Percentiles rank a stretch among this genome's conserved stretches.
Evolutionary conservation across 2,797 vertebrate species (phyloP).

Genomic region (Rhinatrema bivittatum): DNA sequence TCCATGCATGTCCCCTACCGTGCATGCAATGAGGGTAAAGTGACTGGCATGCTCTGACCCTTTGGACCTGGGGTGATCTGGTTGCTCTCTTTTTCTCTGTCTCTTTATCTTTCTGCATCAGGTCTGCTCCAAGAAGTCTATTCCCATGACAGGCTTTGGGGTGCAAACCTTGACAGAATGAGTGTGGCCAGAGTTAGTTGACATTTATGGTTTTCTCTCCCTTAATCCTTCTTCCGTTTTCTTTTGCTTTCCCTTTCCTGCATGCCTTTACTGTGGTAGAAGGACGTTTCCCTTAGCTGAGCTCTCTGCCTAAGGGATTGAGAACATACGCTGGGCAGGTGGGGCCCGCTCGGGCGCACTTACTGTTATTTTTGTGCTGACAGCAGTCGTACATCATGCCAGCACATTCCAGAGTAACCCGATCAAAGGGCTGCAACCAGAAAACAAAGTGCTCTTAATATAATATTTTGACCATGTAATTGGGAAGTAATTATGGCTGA

Average conservation of each 20-base stretch:
- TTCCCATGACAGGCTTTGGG: too few relatives aligned
- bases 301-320: constrained; percentile 57
- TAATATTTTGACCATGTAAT: constrained; percentile 65
- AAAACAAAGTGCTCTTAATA: constrained; percentile 56
- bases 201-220: too few relatives aligned
- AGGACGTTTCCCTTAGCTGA: constrained; percentile 51
- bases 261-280: constrained; percentile 33
- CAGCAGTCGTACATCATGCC: constrained; percentile 86
- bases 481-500: constrained; percentile 70
- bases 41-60: too few relatives aligned
- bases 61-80: too few relatives aligned
- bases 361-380: constrained; percentile 85
- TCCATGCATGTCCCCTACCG: too few relatives aligned
- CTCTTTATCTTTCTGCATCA: too few relatives aligned
- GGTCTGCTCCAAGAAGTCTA: too few relatives aligned
- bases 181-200: too few relatives aligned
- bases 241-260: neutral
- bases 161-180: too few relatives aligned
- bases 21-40: too few relatives aligned
- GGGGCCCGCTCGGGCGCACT: constrained; percentile 64
- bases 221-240: too few relatives aligned
- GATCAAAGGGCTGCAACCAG: constrained; percentile 61
- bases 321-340: constrained; percentile 69
- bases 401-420: constrained; percentile 59
- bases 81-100: too few relatives aligned